Evolutionary conservation across 2,888 invertebrate genomes (phyloP).

Genomic region (Caenorhabditis virilis): DNA sequence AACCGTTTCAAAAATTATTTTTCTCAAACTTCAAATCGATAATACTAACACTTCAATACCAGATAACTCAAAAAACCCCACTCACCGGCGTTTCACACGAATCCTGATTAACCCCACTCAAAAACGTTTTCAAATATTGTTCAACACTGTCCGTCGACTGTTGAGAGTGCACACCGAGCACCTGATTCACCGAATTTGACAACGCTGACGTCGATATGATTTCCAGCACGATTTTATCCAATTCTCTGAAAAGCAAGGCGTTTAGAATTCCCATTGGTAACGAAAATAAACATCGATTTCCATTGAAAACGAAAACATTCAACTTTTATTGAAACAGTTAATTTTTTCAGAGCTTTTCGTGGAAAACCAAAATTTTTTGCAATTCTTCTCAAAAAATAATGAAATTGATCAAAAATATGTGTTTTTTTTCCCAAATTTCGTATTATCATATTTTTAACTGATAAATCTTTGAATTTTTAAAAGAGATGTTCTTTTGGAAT

Average conservation of each 20-base stretch:
- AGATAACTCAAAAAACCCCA: not conserved
- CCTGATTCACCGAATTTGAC: conserved; percentile 26
- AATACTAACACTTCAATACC: not conserved
- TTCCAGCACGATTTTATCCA: conserved; percentile 34
- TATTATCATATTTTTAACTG: too few relatives aligned
- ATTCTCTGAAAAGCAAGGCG: conserved; percentile 15
- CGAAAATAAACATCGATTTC: not conserved
- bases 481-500: too few relatives aligned
- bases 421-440: too few relatives aligned
- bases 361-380: not conserved
- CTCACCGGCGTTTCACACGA: conserved; percentile 24
- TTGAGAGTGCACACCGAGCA: conserved; percentile 17
- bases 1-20: not conserved
- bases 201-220: conserved; percentile 32
- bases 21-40: not conserved
- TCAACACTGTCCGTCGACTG: conserved; percentile 32
- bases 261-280: not conserved
- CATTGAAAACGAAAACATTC: too few relatives aligned
- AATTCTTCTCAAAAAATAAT: not conserved
- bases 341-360: not conserved
- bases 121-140: conserved; percentile 7
- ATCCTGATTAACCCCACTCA: conserved; percentile 24
- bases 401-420: not conserved
- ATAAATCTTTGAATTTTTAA: too few relatives aligned
- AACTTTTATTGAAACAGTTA: too few relatives aligned